These are phyloP conservation scores for Argyra leucocephala DNA, from an alignment of 2,888 invertebrate species.

Conservation along the genomic window DNA sequence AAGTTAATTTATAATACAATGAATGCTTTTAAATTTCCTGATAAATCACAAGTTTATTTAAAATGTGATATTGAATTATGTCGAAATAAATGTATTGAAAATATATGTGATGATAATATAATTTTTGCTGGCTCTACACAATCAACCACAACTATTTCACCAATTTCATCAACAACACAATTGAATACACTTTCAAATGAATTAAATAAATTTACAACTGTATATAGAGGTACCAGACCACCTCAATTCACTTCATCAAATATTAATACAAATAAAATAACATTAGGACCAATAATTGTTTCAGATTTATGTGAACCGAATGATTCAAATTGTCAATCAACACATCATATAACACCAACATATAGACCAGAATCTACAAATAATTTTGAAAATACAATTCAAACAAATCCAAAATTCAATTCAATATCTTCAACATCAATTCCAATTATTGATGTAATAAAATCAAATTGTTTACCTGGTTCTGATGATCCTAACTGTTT, in stretches of 20 bases:
- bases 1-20: slow-evolving; percentile 58
- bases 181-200: background rate
- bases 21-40: slow-evolving; percentile 65
- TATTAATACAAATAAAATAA: background rate
- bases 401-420: too few relatives aligned
- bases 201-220: background rate
- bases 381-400: background rate
- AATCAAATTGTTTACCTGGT: slow-evolving; percentile 22
- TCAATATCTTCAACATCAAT: background rate
- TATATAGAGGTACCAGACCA: background rate
- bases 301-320: background rate
- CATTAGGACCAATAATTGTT: background rate
- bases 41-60: slow-evolving; percentile 59
- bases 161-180: background rate
- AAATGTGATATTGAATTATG: slow-evolving; percentile 60
- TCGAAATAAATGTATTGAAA: slow-evolving; percentile 31
- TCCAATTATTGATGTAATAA: too few relatives aligned
- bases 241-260: background rate
- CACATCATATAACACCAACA: background rate
- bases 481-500: slow-evolving; percentile 34
- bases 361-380: background rate
- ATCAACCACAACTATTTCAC: slow-evolving; percentile 5
- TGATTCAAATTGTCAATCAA: background rate
- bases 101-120: slow-evolving; percentile 27
- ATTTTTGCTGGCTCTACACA: slow-evolving; percentile 20